Percentiles rank a stretch among this genome's conserved stretches.
Conservation (phyloP, 2,113 vertebrate genomes). For the Emydocephalus ijimae region DNA sequence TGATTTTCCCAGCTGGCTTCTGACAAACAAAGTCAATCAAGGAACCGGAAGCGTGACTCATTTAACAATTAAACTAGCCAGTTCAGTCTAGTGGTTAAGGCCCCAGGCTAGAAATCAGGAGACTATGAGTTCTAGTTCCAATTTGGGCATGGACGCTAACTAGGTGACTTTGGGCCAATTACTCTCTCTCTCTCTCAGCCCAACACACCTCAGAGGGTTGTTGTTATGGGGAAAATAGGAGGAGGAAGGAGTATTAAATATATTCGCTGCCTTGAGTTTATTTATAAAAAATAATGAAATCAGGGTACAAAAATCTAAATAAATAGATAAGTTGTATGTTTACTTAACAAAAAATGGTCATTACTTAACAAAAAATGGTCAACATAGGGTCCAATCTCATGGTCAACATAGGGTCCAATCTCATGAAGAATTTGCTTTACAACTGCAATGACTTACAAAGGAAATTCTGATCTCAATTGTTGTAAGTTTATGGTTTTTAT, state of each 20-base stretch:
- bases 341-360: background rate
- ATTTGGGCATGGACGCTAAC: background rate
- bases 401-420: background rate
- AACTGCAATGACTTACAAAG: background rate
- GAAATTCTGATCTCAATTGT: background rate
- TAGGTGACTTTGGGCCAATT: background rate
- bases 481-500: background rate
- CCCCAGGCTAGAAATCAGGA: background rate
- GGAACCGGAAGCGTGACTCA: background rate
- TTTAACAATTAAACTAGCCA: background rate
- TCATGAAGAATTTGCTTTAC: background rate
- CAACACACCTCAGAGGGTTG: background rate
- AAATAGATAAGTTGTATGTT: background rate
- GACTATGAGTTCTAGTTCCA: background rate
- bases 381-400: background rate
- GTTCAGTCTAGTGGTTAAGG: background rate
- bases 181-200: background rate
- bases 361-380: no score
- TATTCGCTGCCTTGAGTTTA: background rate
- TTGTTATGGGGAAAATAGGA: background rate
- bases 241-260: background rate
- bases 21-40: background rate
- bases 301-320: background rate
- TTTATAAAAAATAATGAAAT: background rate
- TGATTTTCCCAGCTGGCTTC: background rate